Percentiles rank a stretch among this genome's conserved stretches.
Conservation (phyloP, 2,888 invertebrate genomes). For the Autographa gamma region DNA sequence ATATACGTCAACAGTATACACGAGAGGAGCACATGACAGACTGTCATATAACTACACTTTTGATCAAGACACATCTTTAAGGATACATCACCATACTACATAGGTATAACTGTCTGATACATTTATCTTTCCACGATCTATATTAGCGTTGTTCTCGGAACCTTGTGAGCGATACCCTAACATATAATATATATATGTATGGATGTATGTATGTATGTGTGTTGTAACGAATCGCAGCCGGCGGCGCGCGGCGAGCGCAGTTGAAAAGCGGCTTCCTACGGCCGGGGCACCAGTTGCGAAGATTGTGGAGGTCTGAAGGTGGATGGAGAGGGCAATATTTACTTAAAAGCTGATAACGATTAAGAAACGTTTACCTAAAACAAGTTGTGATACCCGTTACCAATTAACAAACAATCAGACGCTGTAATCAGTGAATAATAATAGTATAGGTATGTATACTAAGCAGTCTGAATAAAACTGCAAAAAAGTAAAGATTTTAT, state of each 20-base stretch:
- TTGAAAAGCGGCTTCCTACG: conserved; percentile 62
- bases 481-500: too few species aligned
- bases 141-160: conserved; percentile 47
- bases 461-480: too few species aligned
- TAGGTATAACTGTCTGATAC: conserved; percentile 27
- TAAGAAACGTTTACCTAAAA: too few species aligned
- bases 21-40: too few species aligned
- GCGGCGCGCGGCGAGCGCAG: conserved; percentile 60
- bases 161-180: conserved; percentile 34
- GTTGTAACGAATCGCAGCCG: conserved; percentile 72
- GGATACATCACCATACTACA: background rate
- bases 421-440: too few species aligned
- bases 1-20: too few species aligned
- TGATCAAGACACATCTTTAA: background rate
- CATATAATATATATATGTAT: conserved; percentile 7
- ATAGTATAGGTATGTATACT: too few species aligned
- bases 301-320: conserved; percentile 10
- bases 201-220: conserved; percentile 36
- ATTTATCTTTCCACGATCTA: conserved; percentile 48
- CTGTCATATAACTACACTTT: background rate
- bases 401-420: too few species aligned
- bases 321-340: conserved; percentile 20
- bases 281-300: conserved; percentile 50
- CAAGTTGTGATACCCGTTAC: too few species aligned
- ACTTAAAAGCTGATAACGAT: background rate